A percentile compares a stretch with the other conserved stretches of the same genome.
Evolutionary conservation across 2,113 vertebrate genomes (phyloP).

Genomic region (Gadus chalcogrammus): DNA sequence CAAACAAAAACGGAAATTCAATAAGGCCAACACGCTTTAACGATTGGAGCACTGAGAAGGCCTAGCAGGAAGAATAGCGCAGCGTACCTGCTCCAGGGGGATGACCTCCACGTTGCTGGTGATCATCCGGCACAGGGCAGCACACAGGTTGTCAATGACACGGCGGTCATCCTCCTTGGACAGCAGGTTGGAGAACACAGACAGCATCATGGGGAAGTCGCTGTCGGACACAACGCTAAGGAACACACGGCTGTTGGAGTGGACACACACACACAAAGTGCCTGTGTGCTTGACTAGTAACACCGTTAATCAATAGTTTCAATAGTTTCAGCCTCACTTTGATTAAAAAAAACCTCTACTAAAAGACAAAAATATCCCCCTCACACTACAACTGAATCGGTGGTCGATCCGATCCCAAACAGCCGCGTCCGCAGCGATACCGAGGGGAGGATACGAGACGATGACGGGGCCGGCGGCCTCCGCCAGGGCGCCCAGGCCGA

Average conservation of each 20-base stretch:
- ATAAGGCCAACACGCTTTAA: neutral
- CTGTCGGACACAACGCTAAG: conserved; percentile 59
- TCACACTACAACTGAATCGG: too few relatives aligned
- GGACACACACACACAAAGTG: too few relatives aligned
- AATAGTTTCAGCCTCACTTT: too few relatives aligned
- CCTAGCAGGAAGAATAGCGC: conserved; percentile 43
- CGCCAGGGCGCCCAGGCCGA: conserved; percentile 81
- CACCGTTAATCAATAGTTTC: too few relatives aligned
- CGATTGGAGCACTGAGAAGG: too few relatives aligned
- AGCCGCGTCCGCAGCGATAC: too few relatives aligned
- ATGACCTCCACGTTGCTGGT: conserved; percentile 69
- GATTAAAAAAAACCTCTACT: too few relatives aligned
- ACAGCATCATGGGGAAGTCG: conserved; percentile 80
- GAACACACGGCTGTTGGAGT: conserved; percentile 15
- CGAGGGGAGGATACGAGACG: conserved; percentile 70
- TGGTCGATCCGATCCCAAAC: too few relatives aligned
- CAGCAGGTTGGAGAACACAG: conserved; percentile 78
- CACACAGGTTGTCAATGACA: conserved; percentile 86
- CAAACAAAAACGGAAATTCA: too few relatives aligned
- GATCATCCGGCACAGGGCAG: conserved; percentile 83
- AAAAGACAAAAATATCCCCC: too few relatives aligned
- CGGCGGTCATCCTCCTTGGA: conserved; percentile 71
- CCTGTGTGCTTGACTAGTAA: too few relatives aligned
- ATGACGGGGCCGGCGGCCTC: conserved; percentile 75
- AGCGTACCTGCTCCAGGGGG: conserved; percentile 73